Evolutionary conservation across 2,113 vertebrate species (phyloP), one percentile per base, ranked within the genome.

Genomic region (Xiphorhynchus elegans): DNA sequence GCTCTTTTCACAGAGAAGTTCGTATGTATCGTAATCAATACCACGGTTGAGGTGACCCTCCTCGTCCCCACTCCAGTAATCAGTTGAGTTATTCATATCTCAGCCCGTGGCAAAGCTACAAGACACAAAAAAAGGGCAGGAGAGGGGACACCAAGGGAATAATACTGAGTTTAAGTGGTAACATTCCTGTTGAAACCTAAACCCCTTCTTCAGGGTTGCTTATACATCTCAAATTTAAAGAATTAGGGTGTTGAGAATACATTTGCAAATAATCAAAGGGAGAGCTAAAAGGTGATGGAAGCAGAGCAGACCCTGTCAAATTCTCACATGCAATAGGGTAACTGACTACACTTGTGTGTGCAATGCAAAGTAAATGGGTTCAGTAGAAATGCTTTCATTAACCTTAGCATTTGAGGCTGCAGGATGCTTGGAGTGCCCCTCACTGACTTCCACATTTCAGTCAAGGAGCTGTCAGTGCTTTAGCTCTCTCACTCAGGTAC

Each of bases 11-110:
- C 99, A 99, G 72, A 99, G 26, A 19, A 93, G 44, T 35, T 98
- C 98, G 12, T 98, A 99, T n/a, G 97, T 97, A 5, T 98, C 98
- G 9, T 99, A 99, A 95, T 98, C 99, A 75, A 98, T 97, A 67
- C 96, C 96, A 42, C 80, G 76, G 70, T 97, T 98, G 77, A 89
- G 35, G 62, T 98, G 97, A 14, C 97, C 91, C 28, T 98, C 98
- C 15, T 97, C 95, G 0, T 98, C 98, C 28, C 98, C 95, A 26
- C 6, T 77, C 89, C 94, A 97, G 75, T 96, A 97, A 37, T 98
- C 97, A 2, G 68, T 82, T 35, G 98, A 96, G 78, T 92, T 96
- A 84, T 98, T 98, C 63, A 97, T 97, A 42, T 97, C 95, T 53
- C 84, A 80, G 84, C 74, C 53, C 6, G 97, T 98, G 97, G 58